Percentiles rank a stretch among this genome's conserved stretches.
Evolutionary conservation across 2,888 invertebrate species (phyloP).

Genomic region (Lampropteryx suffumata): DNA sequence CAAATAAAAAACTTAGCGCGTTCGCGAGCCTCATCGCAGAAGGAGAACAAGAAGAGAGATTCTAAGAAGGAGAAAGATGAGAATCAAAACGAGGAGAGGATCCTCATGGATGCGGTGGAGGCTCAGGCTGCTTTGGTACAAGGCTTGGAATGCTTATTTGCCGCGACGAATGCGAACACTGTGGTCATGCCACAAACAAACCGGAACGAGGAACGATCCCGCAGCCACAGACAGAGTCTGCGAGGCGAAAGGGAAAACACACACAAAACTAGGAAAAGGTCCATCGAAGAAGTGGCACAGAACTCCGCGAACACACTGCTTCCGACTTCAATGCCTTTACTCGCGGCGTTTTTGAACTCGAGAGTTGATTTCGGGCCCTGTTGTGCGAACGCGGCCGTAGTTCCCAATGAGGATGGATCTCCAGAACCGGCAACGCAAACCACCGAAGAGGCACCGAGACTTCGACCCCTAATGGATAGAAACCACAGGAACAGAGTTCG

Average conservation of each 20-base stretch:
- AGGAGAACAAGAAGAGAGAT: slow-evolving; percentile 80
- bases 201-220: slow-evolving; percentile 67
- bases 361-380: slow-evolving; percentile 81
- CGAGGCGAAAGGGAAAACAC: slow-evolving; percentile 71
- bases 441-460: slow-evolving; percentile 63
- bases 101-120: slow-evolving; percentile 74
- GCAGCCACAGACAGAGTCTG: slow-evolving; percentile 66
- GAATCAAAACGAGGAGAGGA: slow-evolving; percentile 69
- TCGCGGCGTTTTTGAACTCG: slow-evolving; percentile 85
- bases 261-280: slow-evolving; percentile 76
- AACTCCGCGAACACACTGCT: slow-evolving; percentile 86
- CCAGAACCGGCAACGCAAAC: slow-evolving; percentile 52
- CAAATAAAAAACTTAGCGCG: slow-evolving; percentile 83
- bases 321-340: slow-evolving; percentile 83
- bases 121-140: slow-evolving; percentile 82
- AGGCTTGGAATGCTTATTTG: slow-evolving; percentile 79
- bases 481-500: slow-evolving; percentile 77
- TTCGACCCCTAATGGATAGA: slow-evolving; percentile 75
- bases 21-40: slow-evolving; percentile 82
- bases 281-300: slow-evolving; percentile 84
- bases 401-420: slow-evolving; percentile 53
- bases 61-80: slow-evolving; percentile 73
- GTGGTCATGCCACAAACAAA: slow-evolving; percentile 74
- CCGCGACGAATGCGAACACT: slow-evolving; percentile 75
- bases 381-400: slow-evolving; percentile 48